Conservation (phyloP, 2,888 invertebrate genomes). For the Hoplodrina ambigua region DNA sequence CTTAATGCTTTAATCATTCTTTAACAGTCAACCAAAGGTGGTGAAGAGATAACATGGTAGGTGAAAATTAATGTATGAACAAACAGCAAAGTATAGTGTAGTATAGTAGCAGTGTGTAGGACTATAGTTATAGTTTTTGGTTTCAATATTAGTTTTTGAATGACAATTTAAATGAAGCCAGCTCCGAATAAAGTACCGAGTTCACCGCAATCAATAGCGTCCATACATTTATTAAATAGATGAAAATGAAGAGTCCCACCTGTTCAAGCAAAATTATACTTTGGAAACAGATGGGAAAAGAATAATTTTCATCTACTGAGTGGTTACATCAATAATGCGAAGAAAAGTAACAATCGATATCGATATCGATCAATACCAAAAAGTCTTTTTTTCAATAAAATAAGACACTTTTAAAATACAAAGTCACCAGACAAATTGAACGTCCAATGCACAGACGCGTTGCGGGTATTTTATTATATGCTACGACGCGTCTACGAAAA, state of each 20-base stretch:
- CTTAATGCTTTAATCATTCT: too few relatives aligned
- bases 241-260: slow-evolving; percentile 19
- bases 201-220: neutral
- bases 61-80: too few relatives aligned
- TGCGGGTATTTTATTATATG: neutral
- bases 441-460: slow-evolving; percentile 6
- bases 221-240: slow-evolving; percentile 24
- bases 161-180: neutral
- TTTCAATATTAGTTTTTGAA: slow-evolving; percentile 3
- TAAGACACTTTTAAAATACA: neutral
- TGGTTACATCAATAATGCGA: slow-evolving; percentile 14
- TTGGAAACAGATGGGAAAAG: slow-evolving; percentile 13
- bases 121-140: neutral
- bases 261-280: slow-evolving; percentile 31
- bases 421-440: slow-evolving; percentile 1
- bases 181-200: neutral
- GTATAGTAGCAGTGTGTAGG: too few relatives aligned
- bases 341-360: too few relatives aligned
- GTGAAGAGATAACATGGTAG: too few relatives aligned
- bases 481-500: slow-evolving; percentile 11
- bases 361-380: neutral
- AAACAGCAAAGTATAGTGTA: too few relatives aligned
- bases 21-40: too few relatives aligned
- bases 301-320: slow-evolving; percentile 10
- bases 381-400: neutral